phyloP scores from a whole-genome alignment of 2,797 vertebrate genomes.

The Arremon brunneinucha region DNA sequence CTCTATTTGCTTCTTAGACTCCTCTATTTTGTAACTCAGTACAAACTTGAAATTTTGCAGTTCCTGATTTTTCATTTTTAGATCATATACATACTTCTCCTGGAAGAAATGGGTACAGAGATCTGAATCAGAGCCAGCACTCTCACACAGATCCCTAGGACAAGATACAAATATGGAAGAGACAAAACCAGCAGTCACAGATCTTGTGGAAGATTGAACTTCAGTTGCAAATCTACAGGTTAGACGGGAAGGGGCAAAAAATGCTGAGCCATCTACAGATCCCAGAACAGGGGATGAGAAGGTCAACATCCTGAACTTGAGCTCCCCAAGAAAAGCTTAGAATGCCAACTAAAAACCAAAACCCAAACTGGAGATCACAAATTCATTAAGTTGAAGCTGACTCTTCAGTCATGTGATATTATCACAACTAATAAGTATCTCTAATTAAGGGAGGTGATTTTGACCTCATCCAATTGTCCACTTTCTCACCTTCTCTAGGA shows the following conservation, averaged over 20 bases:
- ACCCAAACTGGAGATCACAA: neutral
- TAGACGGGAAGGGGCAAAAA: neutral
- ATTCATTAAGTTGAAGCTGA: neutral
- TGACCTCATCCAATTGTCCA: neutral
- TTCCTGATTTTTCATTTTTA: slow-evolving; percentile 54
- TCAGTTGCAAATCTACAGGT: neutral
- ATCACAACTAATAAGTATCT: neutral
- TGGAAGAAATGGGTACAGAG: neutral
- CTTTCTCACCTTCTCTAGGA: slow-evolving; percentile 86
- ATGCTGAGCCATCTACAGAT: neutral
- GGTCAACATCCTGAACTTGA: neutral
- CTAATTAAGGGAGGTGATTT: neutral
- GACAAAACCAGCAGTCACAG: neutral
- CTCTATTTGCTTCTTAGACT: slow-evolving; percentile 85
- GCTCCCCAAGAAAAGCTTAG: neutral
- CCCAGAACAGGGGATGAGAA: neutral
- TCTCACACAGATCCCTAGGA: neutral
- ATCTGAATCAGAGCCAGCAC: neutral
- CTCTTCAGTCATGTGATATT: neutral
- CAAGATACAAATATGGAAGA: neutral
- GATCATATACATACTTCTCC: slow-evolving; percentile 41
- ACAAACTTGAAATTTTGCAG: slow-evolving; percentile 76
- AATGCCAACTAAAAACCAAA: neutral
- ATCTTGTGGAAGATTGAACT: neutral
- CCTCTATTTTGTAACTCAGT: slow-evolving; percentile 83